These are phyloP conservation scores for Drosophila hamatofila DNA, from an alignment of 2,888 invertebrate species.

Conservation along the genomic window DNA sequence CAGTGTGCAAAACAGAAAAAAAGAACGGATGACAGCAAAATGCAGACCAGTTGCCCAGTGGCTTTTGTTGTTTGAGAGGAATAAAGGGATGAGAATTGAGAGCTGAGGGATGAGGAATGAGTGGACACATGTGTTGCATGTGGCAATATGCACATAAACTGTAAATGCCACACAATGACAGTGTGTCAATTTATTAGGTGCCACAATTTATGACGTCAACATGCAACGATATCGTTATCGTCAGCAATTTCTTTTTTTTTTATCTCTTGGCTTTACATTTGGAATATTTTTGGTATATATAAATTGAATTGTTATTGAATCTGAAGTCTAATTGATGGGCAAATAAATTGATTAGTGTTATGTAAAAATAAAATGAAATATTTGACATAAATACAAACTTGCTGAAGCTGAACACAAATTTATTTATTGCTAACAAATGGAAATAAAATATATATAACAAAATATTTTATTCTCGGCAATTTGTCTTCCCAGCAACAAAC, in stretches of 20 bases:
- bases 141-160: slow-evolving; percentile 63
- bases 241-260: slow-evolving; percentile 23
- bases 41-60: slow-evolving; percentile 24
- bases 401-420: background rate
- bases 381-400: background rate
- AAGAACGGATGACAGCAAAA: slow-evolving; percentile 33
- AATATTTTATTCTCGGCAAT: background rate
- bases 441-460: background rate
- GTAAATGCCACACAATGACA: slow-evolving; percentile 81
- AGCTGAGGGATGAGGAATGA: background rate
- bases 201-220: slow-evolving; percentile 72
- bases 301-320: slow-evolving; percentile 12
- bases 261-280: background rate
- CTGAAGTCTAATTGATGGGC: slow-evolving; percentile 1
- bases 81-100: background rate
- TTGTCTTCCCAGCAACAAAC: background rate
- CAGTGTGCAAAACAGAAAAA: slow-evolving; percentile 20
- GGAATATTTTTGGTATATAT: slow-evolving; percentile 1
- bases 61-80: slow-evolving; percentile 14
- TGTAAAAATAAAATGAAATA: background rate
- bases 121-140: slow-evolving; percentile 19
- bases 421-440: background rate
- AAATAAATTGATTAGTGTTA: slow-evolving; percentile 2
- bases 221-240: slow-evolving; percentile 22
- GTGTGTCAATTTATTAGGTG: slow-evolving; percentile 81